phyloP scores from a whole-genome alignment of 2,113 vertebrate genomes.

The Callaeas wilsoni region DNA sequence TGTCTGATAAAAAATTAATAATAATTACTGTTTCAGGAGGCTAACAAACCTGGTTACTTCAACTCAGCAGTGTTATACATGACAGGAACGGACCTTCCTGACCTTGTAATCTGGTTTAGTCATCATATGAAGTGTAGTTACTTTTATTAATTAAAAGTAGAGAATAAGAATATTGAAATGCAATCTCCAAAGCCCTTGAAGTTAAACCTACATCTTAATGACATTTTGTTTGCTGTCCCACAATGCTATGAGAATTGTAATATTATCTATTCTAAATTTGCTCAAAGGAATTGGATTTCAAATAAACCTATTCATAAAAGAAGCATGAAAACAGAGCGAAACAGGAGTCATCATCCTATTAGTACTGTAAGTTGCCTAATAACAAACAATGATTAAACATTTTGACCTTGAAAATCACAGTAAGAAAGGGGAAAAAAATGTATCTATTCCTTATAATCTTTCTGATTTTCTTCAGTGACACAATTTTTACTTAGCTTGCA shows the following conservation, averaged over 20 bases:
- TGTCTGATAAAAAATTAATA: background rate
- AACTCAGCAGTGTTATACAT: background rate
- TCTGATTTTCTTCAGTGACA: background rate
- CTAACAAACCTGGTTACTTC: background rate
- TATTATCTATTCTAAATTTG: slow-evolving; percentile 1
- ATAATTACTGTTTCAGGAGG: background rate
- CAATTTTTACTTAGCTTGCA: background rate
- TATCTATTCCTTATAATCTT: background rate
- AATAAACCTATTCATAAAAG: background rate
- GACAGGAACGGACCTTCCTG: background rate
- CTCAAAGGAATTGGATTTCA: slow-evolving; percentile 19
- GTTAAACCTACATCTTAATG: background rate
- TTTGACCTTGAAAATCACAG: background rate
- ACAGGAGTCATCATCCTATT: background rate
- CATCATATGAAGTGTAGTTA: background rate
- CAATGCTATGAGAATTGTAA: background rate
- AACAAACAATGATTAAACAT: background rate
- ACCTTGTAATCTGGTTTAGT: background rate
- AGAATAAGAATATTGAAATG: slow-evolving; percentile 1
- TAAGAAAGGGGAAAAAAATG: background rate
- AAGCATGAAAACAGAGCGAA: background rate
- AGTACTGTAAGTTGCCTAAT: background rate
- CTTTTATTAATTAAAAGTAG: slow-evolving; percentile 9
- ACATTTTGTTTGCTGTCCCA: slow-evolving; percentile 13
- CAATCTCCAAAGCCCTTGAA: background rate